Evolutionary conservation across 2,113 vertebrate species (phyloP).

Genomic region (Ginglymostoma cirratum): DNA sequence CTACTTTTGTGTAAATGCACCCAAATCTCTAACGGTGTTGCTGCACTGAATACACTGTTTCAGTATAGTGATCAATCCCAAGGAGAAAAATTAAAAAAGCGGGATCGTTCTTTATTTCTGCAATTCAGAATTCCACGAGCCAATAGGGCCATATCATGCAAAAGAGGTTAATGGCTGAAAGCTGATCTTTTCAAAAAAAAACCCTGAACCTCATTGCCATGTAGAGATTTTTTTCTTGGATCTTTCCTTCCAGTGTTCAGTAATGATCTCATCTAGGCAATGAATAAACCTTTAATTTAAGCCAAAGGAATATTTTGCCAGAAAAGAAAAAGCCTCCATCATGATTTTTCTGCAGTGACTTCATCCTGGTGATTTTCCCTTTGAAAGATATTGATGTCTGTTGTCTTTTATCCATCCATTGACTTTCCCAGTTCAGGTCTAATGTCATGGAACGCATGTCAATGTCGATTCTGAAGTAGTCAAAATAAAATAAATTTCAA

Average conservation of each 20-base stretch:
- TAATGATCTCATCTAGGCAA: not conserved
- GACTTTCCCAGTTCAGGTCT: not conserved
- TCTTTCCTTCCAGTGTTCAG: not conserved
- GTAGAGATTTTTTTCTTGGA: not conserved
- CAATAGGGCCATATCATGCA: not conserved
- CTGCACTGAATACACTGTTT: not conserved
- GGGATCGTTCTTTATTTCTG: not conserved
- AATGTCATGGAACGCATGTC: not conserved
- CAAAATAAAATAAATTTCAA: not conserved
- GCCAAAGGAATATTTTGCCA: not conserved
- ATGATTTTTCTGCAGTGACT: not conserved
- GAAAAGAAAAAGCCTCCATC: not conserved
- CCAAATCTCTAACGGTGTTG: not conserved
- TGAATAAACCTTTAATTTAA: not conserved
- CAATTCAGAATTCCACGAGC: not conserved
- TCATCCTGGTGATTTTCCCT: not conserved
- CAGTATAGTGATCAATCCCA: not conserved
- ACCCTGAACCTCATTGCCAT: not conserved
- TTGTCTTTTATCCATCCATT: not conserved
- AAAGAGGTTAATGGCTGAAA: not conserved
- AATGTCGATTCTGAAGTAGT: not conserved
- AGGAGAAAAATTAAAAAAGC: not conserved
- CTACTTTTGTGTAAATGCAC: not conserved
- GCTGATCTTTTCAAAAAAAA: not conserved
- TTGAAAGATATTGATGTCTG: not conserved